Base-by-base conservation (phyloP, 2,888 invertebrate genomes). In the Ormyrus rosae region DNA sequence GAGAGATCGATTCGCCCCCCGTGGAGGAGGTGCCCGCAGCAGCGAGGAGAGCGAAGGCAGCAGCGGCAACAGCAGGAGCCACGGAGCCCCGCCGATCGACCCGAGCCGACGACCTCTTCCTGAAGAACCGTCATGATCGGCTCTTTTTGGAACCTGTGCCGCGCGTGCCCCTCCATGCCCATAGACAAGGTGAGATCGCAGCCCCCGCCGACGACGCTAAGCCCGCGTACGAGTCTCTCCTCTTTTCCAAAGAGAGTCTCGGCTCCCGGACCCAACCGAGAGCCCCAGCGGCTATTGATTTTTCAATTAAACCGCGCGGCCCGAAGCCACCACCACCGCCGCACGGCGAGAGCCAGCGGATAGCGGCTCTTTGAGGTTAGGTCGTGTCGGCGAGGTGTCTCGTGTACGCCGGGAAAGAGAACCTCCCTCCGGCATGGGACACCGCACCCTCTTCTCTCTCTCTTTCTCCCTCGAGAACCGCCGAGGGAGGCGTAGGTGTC, bases 131-230 rank as follows among this genome's bases (percentile, higher is more conserved):
- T 93, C 93, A 97, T 97, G 97, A 97, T 97, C 94, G 97, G 97
- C 93, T 97, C 97, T 94, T 97, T 97, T 94, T 97, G 97, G 97
- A 97, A 97, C 93, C 93, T 97, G 93, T 97, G 97, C 93, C 96
- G 97, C 93, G 96, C 97, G 94, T 97, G 97, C 94, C 97, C 97
- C 92, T 96, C 97, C 93, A 96, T 97, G 96, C 97, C 97, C 92
- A 96, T 97, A 91, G 97, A 97, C 94, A 97, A 97, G 97, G 97
- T 97, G 93, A 93, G 92, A 53, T 4, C 65, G 55, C 34, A 2
- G 5, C 56, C 1, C 13, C 13, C 13, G 13, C 19, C 4, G 10
- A 51, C n/a, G 19, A 53, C 19, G 53, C 67, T 34, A 0, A 0
- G 2, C 13, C 6, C 11, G 9, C n/a, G 8, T 6, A 7, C 46